Evolutionary conservation across 1,140 invertebrate genomes (phyloP), one percentile per base, ranked within the genome.

Genomic region (Hylaeus anthracinus): DNA sequence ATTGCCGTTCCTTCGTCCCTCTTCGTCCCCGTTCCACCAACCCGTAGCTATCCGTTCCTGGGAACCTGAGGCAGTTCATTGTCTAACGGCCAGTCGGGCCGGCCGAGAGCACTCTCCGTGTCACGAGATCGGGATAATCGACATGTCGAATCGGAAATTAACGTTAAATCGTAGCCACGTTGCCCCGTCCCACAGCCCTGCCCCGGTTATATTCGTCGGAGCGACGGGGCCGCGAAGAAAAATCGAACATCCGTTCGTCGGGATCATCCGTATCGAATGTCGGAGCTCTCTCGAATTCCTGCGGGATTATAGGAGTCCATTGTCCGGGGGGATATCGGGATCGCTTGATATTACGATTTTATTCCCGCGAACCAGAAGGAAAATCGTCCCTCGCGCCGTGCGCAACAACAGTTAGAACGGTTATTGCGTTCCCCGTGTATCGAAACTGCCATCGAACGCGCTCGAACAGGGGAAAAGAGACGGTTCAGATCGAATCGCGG

Each of bases 111-210:
- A 2, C 77, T 77, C 85, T 67, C 45, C 74, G 87, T 85, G 86
- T 89, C 85, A 77, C 80, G 82, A 85, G 82, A 74, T n/a, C 5
- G 60, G 51, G 83, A 86, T 91, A 91, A 91, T 92, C 90, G 87
- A 90, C 89, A 90, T 88, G 86, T 92, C 91, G 89, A 91, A 91
- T 92, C 89, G 88, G 83, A 92, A 92, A 92, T 92, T 91, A 89
- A 89, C 85, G 88, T 86, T 79, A 82, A 85, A 82, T 66, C 75
- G 83, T 72, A 58, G 72, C 14, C 37, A 51, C 55, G 63, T 48
- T 53, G 64, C 63, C 71, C 5, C 43, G 43, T 14, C 15, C 43
- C 12, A 26, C 26, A 26, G 26, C 26, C 26, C 26, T 26, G 26
- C 26, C 26, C 26, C 26, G 26, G 26, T 26, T 26, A 26, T 26